A percentile compares a stretch with the other conserved stretches of the same genome.
Conservation (phyloP, 2,888 invertebrate genomes). For the Ischnus inquisitorius region DNA sequence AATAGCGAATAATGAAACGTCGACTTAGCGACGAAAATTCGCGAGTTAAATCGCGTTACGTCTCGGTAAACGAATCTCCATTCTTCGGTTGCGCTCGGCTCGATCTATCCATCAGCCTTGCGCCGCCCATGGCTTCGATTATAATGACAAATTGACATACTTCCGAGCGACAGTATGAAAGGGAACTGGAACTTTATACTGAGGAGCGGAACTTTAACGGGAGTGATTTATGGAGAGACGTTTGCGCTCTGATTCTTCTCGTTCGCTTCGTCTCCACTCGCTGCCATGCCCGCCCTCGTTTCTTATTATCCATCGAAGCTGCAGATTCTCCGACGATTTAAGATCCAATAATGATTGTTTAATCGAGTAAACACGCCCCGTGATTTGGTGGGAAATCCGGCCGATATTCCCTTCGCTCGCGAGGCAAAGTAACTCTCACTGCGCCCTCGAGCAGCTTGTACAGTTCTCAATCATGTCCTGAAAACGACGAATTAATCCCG, state of each 20-base stretch:
- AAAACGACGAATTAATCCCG: neutral
- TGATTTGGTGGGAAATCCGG: neutral
- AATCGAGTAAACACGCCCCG: constrained; percentile 35
- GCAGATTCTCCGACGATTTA: constrained; percentile 24
- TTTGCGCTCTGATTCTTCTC: neutral
- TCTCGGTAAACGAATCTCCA: neutral
- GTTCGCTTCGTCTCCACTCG: neutral
- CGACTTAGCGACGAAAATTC: neutral
- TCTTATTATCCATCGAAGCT: constrained; percentile 19
- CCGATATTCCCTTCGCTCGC: neutral
- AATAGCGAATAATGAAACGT: too few species aligned
- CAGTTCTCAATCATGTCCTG: neutral
- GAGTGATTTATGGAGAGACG: constrained; percentile 44
- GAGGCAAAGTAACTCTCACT: constrained; percentile 1
- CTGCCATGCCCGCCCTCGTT: too few species aligned
- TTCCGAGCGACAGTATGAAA: constrained; percentile 11
- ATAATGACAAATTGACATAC: constrained; percentile 54
- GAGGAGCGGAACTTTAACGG: neutral
- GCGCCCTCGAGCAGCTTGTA: constrained; percentile 6
- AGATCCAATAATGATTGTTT: constrained; percentile 41
- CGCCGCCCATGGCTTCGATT: constrained; percentile 5
- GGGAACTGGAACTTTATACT: constrained; percentile 38
- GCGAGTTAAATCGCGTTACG: neutral
- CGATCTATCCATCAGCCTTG: neutral
- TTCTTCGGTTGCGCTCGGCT: neutral